A percentile compares a stretch with the other conserved stretches of the same genome.
Conservation (phyloP, 2,113 vertebrate genomes). For the Acanthisitta chloris region DNA sequence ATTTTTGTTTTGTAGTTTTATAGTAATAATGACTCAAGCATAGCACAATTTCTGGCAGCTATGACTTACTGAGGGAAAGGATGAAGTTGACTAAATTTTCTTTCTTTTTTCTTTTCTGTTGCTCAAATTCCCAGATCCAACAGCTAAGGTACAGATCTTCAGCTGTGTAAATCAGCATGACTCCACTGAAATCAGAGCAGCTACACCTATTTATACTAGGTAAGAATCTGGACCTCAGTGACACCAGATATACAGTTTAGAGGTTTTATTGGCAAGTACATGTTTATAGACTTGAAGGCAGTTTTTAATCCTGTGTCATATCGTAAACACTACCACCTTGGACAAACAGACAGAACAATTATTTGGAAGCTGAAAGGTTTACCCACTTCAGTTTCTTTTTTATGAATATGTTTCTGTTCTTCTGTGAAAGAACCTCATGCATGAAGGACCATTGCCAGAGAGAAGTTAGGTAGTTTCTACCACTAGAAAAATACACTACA, state of each 20-base stretch:
- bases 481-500: background rate
- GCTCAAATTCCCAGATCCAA: background rate
- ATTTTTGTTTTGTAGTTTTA: background rate
- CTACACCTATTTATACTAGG: background rate
- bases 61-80: background rate
- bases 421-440: background rate
- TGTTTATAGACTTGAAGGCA: slow-evolving; percentile 9
- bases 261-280: slow-evolving; percentile 7
- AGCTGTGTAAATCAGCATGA: slow-evolving; percentile 5
- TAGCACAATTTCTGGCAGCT: slow-evolving; percentile 22
- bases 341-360: background rate
- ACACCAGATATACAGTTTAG: background rate
- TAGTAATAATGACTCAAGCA: background rate
- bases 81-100: background rate
- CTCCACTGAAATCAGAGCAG: background rate
- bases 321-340: background rate
- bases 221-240: background rate
- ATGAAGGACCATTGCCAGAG: background rate
- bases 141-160: background rate
- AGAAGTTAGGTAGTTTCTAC: background rate
- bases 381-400: background rate
- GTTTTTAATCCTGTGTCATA: slow-evolving; percentile 31
- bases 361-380: background rate
- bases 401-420: background rate
- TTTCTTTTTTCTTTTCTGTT: background rate